Evolutionary conservation across 2,888 invertebrate species (phyloP), one percentile per base, ranked within the genome.

Genomic region (Rotaria sp.): DNA sequence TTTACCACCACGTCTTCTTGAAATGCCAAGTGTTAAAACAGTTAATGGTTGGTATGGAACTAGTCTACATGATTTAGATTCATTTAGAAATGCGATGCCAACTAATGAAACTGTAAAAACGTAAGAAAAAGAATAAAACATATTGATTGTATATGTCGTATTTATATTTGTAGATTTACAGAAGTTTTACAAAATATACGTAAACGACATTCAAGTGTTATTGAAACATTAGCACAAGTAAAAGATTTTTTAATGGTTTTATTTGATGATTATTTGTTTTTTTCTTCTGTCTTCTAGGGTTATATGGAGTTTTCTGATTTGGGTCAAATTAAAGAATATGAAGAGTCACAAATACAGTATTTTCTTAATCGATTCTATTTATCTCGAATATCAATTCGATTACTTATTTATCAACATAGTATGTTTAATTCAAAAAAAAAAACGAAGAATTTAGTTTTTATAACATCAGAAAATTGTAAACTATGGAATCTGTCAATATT

Each of bases 341-440:
- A 67, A 38, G 87, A 87, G 48, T 85, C 80, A n/a, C 85, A 84
- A 52, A 87, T 87, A 50, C 98, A 99, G 92, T 99, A 99, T 93
- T 99, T 99, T 93, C 92, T 99, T 88, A 98, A 99, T 92, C 93
- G 99, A 87, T 96, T 99, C 92, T 98, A 98, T 92, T 97, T 99
- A 96, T 98, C 96, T 88, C 93, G 99, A 85, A 97, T 99, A 90
- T 96, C 96, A 84, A 98, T 99, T 88, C 93, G 99, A 89, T 99
- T 99, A 98, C 93, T 99, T 84, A 98, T 99, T 88, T 84, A 87
- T 84, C 87, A 85, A 35, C 87, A 86, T 85, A 75, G 87, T 86
- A 84, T 85, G 85, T 67, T 50, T 74, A 59, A 21, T 80, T 38
- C 24, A 24, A n/a, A 8, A 24, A 84, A 55, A 30, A 8, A 5